A percentile compares a stretch with the other conserved stretches of the same genome.
Evolutionary conservation across 2,888 invertebrate genomes (phyloP).

Genomic region (Ditylenchus weischeri): DNA sequence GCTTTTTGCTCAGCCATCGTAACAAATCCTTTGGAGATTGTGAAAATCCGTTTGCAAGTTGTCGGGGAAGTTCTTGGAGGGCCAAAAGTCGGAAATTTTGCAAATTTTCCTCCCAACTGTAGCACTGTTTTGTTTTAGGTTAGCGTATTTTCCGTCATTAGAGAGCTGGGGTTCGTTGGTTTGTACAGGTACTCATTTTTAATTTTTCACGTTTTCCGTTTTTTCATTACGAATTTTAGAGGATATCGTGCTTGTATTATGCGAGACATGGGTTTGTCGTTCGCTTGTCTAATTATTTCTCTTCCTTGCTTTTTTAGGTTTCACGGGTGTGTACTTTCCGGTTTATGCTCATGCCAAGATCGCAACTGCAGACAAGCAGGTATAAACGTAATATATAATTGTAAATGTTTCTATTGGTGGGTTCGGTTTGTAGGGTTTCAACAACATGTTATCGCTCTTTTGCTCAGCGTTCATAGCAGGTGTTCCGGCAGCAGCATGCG

Average conservation of each 20-base stretch:
- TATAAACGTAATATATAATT: too few relatives aligned
- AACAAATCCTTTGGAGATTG: constrained; percentile 97
- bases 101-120: background rate
- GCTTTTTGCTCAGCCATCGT: constrained; percentile 72
- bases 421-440: constrained; percentile 41
- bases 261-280: constrained; percentile 79
- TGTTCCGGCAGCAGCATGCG: constrained; percentile 91
- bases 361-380: constrained; percentile 4
- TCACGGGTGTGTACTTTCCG: constrained; percentile 93
- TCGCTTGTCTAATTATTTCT: too few relatives aligned
- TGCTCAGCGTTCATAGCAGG: constrained; percentile 68
- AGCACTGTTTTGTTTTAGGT: constrained; percentile 67
- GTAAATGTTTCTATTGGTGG: background rate
- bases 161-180: constrained; percentile 89
- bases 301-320: background rate
- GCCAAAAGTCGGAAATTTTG: constrained; percentile 22
- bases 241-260: constrained; percentile 84
- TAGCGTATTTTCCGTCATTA: constrained; percentile 82
- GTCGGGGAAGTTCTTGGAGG: constrained; percentile 52
- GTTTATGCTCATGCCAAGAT: constrained; percentile 88
- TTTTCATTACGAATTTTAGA: constrained; percentile 60
- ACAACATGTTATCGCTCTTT: constrained; percentile 49
- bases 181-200: constrained; percentile 69
- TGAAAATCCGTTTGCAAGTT: constrained; percentile 89
- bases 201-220: too few relatives aligned